phyloP scores from a whole-genome alignment of 2,797 vertebrate genomes.

The Falco columbarius region DNA sequence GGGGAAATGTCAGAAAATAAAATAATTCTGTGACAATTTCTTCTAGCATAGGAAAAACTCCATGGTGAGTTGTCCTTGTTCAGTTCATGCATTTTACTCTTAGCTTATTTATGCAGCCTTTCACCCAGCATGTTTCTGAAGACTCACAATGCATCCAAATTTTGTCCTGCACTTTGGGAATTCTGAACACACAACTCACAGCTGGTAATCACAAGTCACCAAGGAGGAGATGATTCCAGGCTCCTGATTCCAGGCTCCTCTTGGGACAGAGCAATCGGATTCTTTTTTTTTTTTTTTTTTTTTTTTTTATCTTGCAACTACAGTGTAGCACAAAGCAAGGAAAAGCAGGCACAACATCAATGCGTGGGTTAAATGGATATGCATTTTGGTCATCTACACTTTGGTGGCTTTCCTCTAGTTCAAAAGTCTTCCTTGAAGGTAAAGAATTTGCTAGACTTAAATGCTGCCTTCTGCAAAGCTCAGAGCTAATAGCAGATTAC shows the following conservation, averaged over 20 bases:
- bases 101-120: neutral
- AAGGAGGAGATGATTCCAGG: fast-evolving
- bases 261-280: neutral
- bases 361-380: neutral
- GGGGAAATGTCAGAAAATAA: neutral
- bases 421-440: neutral
- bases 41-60: neutral
- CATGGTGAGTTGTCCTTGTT: neutral
- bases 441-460: neutral
- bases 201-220: neutral
- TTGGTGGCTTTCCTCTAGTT: neutral
- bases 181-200: neutral
- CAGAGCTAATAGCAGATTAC: neutral
- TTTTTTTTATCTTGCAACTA: neutral
- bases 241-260: fast-evolving
- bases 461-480: neutral
- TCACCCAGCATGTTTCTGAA: neutral
- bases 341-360: neutral
- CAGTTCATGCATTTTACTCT: neutral
- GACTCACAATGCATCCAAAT: neutral
- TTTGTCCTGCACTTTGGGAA: neutral
- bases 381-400: neutral
- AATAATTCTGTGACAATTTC: neutral
- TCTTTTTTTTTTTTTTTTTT: neutral
- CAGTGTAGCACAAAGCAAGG: neutral